A percentile compares a stretch with the other conserved stretches of the same genome.
phyloP scores from a whole-genome alignment of 1,140 invertebrate genomes.

The Drosophila virilis region DNA sequence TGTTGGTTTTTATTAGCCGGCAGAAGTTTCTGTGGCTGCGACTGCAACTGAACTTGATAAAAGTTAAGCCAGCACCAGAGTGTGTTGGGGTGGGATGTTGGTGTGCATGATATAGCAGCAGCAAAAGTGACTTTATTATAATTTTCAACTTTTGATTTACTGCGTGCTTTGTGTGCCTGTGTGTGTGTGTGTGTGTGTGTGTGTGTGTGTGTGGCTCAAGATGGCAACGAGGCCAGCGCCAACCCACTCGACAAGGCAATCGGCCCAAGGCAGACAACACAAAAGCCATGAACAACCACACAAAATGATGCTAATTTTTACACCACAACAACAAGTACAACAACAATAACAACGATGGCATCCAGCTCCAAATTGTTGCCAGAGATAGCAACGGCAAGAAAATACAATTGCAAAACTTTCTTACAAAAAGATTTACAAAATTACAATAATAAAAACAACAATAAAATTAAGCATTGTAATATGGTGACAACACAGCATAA shows the following conservation, averaged over 20 bases:
- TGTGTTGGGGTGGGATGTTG: conserved; percentile 1
- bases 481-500: conserved; percentile 53
- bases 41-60: conserved; percentile 78
- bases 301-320: conserved; percentile 81
- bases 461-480: conserved; percentile 82
- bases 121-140: conserved; percentile 81
- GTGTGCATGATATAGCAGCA: conserved; percentile 71
- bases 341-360: conserved; percentile 30
- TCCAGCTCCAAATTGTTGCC: conserved; percentile 39
- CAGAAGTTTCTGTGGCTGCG: conserved; percentile 75
- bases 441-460: conserved; percentile 80
- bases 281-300: conserved; percentile 58
- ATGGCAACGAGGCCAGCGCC: conserved; percentile 43
- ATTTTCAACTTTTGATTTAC: conserved; percentile 83
- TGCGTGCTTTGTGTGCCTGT: conserved; percentile 41
- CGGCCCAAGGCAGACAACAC: conserved; percentile 44
- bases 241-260: conserved; percentile 24
- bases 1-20: conserved; percentile 79
- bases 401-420: conserved; percentile 79
- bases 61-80: conserved; percentile 59
- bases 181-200: conserved; percentile 16
- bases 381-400: conserved; percentile 64
- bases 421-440: conserved; percentile 75
- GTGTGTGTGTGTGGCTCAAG: conserved; percentile 43
- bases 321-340: conserved; percentile 44